Conservation (phyloP, 1,140 invertebrate genomes). For the Colletes latitarsis region DNA sequence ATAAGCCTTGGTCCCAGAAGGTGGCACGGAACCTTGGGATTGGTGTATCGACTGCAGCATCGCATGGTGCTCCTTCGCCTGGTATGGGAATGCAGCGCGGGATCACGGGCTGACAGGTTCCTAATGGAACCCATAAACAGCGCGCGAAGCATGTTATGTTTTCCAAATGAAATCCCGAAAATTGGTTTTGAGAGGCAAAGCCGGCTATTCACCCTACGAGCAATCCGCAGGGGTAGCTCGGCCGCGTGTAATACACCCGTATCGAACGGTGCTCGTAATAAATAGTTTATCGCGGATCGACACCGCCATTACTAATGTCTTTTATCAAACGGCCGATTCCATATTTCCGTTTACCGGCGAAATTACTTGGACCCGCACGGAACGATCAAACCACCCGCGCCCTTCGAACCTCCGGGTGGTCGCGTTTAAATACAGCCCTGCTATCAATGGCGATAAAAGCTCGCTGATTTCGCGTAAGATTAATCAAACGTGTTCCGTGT, state of each 20-base stretch:
- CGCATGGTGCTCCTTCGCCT: conserved; percentile 52
- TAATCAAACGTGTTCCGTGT: conserved; percentile 40
- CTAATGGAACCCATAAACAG: conserved; percentile 82
- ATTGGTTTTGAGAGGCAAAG: conserved; percentile 71
- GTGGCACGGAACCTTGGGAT: conserved; percentile 54
- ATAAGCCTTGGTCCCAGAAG: conserved; percentile 60
- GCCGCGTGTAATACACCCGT: conserved; percentile 16
- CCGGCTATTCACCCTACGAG: not conserved
- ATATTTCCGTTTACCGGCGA: conserved; percentile 37
- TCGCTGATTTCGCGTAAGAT: conserved; percentile 41
- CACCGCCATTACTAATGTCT: conserved; percentile 39
- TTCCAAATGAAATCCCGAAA: conserved; percentile 80
- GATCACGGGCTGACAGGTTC: conserved; percentile 80
- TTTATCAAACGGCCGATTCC: conserved; percentile 43
- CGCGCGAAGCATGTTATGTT: conserved; percentile 79
- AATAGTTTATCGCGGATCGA: conserved; percentile 47
- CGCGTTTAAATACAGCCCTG: conserved; percentile 29
- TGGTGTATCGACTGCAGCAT: conserved; percentile 46
- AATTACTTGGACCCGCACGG: conserved; percentile 3
- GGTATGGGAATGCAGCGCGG: conserved; percentile 71
- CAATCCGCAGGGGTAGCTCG: conserved; percentile 22
- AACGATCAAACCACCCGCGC: conserved; percentile 6
- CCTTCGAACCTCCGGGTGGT: not conserved
- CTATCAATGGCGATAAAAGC: conserved; percentile 44
- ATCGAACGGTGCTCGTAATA: conserved; percentile 35